These are phyloP conservation scores for Pseudomyrmex gracilis DNA, from an alignment of 1,140 invertebrate genomes.

Conservation along the genomic window DNA sequence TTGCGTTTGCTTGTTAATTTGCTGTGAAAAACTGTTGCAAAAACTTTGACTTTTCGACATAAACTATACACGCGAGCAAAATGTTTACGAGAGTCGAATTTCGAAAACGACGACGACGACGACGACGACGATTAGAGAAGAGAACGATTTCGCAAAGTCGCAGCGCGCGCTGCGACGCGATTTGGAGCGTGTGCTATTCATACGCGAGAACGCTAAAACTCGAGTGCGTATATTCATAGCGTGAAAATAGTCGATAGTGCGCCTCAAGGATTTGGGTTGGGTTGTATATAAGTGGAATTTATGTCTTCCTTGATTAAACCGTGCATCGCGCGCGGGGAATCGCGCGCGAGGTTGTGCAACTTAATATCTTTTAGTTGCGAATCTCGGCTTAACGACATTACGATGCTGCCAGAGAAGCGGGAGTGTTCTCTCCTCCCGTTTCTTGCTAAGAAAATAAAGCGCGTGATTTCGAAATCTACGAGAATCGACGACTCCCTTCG, in stretches of 20 bases:
- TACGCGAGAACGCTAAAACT: constrained; percentile 7
- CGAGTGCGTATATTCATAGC: constrained; percentile 12
- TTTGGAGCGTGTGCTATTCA: background rate
- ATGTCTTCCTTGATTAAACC: constrained; percentile 38
- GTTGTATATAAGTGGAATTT: constrained; percentile 29
- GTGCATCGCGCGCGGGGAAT: background rate
- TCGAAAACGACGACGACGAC: too few relatives aligned
- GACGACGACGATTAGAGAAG: background rate
- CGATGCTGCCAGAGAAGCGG: too few relatives aligned
- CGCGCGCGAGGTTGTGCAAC: constrained; percentile 11
- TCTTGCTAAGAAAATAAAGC: too few relatives aligned
- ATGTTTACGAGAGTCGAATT: too few relatives aligned
- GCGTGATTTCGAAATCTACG: too few relatives aligned
- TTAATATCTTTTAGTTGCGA: background rate
- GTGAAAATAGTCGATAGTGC: constrained; percentile 16
- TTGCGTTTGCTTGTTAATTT: too few relatives aligned
- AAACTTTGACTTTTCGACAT: too few relatives aligned
- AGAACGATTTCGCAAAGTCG: background rate
- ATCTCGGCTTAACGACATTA: background rate
- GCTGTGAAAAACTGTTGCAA: too few relatives aligned
- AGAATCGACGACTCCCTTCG: too few relatives aligned
- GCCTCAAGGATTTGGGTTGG: constrained; percentile 41
- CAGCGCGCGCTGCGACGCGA: background rate
- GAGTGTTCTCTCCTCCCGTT: too few relatives aligned
- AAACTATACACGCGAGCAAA: too few relatives aligned